Conservation (phyloP, 2,888 invertebrate genomes). For the Podotricha telesiphe region DNA sequence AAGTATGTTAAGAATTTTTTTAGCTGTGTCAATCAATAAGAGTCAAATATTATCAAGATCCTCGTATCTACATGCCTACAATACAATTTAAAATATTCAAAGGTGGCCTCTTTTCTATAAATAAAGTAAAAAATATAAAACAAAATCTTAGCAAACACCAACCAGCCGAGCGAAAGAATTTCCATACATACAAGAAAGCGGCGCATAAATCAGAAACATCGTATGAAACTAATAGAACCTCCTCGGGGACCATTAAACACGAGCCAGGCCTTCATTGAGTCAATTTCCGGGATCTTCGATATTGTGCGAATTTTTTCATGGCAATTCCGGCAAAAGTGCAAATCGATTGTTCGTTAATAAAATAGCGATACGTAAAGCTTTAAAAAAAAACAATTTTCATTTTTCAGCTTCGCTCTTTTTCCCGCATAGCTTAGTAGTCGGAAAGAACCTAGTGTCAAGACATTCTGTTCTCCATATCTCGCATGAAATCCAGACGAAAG, state of each 20-base stretch:
- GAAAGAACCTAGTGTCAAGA: too few species aligned
- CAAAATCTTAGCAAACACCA: conserved; percentile 24
- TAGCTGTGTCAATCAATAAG: too few species aligned
- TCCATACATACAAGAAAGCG: conserved; percentile 51
- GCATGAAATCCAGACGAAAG: too few species aligned
- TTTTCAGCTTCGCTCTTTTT: too few species aligned
- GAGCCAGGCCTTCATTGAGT: conserved; percentile 52
- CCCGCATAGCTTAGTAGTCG: too few species aligned
- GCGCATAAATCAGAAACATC: conserved; percentile 63
- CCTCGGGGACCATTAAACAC: conserved; percentile 63
- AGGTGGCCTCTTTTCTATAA: neutral
- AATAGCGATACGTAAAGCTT: conserved; percentile 5
- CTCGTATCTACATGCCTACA: neutral
- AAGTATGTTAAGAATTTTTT: too few species aligned
- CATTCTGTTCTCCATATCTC: too few species aligned
- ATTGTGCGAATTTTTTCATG: conserved; percentile 44
- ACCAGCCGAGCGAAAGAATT: conserved; percentile 38
- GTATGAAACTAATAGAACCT: conserved; percentile 67
- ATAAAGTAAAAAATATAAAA: neutral
- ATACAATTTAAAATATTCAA: conserved; percentile 7
- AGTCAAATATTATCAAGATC: neutral
- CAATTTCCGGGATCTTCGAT: conserved; percentile 53
- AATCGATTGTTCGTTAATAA: conserved; percentile 17
- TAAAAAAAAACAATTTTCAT: too few species aligned
- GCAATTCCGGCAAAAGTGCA: conserved; percentile 20